phyloP scores from a whole-genome alignment of 2,113 vertebrate species.

The Vimba vimba region DNA sequence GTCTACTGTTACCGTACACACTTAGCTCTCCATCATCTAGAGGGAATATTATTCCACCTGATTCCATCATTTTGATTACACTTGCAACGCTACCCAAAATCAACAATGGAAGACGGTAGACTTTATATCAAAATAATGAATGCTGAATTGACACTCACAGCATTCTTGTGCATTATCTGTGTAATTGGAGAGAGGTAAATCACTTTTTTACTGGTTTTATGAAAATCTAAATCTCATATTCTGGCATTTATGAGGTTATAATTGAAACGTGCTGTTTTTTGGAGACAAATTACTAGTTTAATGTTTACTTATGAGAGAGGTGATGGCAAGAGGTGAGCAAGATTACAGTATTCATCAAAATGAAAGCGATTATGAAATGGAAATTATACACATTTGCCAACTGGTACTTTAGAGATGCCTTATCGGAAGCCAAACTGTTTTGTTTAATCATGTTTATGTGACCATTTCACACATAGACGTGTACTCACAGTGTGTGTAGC shows the following conservation, averaged over 20 bases:
- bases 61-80: constrained; percentile 1
- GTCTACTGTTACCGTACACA: constrained; percentile 4
- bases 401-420: constrained; percentile 6
- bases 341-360: constrained; percentile 28
- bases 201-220: background rate
- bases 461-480: constrained; percentile 24
- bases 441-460: constrained; percentile 26
- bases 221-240: constrained; percentile 24
- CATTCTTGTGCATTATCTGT: constrained; percentile 9
- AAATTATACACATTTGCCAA: constrained; percentile 40
- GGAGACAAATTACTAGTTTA: constrained; percentile 31
- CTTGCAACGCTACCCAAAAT: background rate
- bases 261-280: constrained; percentile 36
- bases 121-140: background rate
- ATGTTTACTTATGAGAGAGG: constrained; percentile 30
- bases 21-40: constrained; percentile 7
- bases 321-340: constrained; percentile 30
- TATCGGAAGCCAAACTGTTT: constrained; percentile 25
- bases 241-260: constrained; percentile 31
- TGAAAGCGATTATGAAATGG: constrained; percentile 33
- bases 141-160: background rate
- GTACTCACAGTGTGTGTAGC: constrained; percentile 93
- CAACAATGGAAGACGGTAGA: constrained; percentile 5
- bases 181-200: constrained; percentile 28
- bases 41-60: constrained; percentile 6